Evolutionary conservation across 2,113 vertebrate genomes (phyloP).

Genomic region (Pachycephala philippinensis): DNA sequence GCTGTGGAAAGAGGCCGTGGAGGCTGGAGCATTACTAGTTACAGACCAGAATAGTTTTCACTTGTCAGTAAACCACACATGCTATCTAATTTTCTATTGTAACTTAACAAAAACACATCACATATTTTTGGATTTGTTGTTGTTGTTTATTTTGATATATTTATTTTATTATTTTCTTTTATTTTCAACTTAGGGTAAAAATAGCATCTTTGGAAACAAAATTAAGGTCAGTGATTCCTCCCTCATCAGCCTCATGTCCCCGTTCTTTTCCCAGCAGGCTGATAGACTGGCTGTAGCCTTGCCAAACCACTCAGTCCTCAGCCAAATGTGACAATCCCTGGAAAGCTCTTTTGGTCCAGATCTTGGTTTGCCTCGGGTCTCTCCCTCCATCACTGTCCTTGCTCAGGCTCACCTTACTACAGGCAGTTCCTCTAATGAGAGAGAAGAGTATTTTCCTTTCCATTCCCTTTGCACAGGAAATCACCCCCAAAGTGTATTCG

Average conservation of each 20-base stretch:
- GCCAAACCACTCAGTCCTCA: not conserved
- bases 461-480: not conserved
- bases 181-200: not conserved
- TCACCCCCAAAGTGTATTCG: not conserved
- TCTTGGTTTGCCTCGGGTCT: not conserved
- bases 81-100: not conserved
- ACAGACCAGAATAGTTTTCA: not conserved
- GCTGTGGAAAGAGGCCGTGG: not conserved
- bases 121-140: too few species aligned
- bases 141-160: not conserved
- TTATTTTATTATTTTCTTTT: not conserved
- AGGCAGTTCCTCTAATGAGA: not conserved
- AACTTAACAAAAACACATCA: not conserved
- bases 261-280: not conserved
- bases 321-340: conserved; percentile 2
- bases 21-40: not conserved
- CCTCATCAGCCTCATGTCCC: not conserved
- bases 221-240: not conserved
- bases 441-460: not conserved
- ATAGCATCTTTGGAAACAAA: not conserved
- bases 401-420: not conserved
- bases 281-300: not conserved
- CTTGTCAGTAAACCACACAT: not conserved
- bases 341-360: not conserved
- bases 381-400: not conserved